phyloP scores from a whole-genome alignment of 2,113 vertebrate genomes.

The Phyllostomus hastatus region DNA sequence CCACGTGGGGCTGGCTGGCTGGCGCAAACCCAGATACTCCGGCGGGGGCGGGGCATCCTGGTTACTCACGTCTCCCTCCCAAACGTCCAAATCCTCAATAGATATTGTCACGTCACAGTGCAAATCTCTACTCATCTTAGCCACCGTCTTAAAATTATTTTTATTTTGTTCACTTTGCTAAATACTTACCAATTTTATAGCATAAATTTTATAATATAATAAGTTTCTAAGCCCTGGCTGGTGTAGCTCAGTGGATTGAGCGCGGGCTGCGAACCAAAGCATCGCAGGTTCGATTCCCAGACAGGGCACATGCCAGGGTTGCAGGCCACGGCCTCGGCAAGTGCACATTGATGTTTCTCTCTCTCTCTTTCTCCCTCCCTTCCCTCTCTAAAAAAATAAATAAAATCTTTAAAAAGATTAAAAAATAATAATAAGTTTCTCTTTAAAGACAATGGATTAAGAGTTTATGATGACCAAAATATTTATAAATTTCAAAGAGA shows the following conservation, averaged over 20 bases:
- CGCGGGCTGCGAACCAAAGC: no score
- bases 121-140: background rate
- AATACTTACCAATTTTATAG: background rate
- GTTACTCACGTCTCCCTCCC: fast-evolving
- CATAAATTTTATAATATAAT: background rate
- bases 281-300: no score
- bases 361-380: no score
- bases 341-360: no score
- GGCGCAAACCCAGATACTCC: background rate
- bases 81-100: fast-evolving
- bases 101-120: fast-evolving
- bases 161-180: background rate
- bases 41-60: fast-evolving
- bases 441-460: background rate
- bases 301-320: no score
- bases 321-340: no score
- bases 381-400: no score
- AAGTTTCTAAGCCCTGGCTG: background rate
- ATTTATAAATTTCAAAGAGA: background rate
- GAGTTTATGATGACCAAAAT: background rate
- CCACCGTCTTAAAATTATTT: background rate
- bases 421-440: background rate
- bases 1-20: fast-evolving
- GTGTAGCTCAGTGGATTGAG: no score
- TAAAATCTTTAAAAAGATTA: no score